These are phyloP conservation scores for Ficedula albicollis DNA, from an alignment of 2,797 vertebrate species.

Conservation along the genomic window DNA sequence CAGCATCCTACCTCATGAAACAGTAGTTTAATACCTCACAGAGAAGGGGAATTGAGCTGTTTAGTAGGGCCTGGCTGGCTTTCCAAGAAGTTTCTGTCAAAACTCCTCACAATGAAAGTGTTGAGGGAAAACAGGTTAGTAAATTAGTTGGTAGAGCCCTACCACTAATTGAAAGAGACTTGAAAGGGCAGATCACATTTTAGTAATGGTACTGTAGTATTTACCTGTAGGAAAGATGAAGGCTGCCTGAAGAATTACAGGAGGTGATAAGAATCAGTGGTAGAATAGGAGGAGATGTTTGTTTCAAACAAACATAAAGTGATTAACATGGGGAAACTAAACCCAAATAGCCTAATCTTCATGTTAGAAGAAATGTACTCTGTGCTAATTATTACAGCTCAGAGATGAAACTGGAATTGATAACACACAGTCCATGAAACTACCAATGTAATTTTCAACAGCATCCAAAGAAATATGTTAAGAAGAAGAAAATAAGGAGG, in stretches of 20 bases:
- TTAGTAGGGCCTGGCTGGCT: background rate
- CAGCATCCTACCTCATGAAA: background rate
- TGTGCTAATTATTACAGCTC: background rate
- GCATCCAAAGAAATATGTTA: background rate
- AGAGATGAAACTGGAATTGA: background rate
- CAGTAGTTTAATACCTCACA: background rate
- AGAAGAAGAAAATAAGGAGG: background rate
- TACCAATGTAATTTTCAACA: background rate
- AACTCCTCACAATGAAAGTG: background rate
- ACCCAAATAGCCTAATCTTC: background rate
- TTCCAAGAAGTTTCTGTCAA: background rate
- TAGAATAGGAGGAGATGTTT: background rate
- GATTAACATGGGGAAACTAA: fast-evolving
- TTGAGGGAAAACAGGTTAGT: background rate
- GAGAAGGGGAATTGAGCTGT: background rate
- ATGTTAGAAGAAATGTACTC: background rate
- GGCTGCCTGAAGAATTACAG: background rate
- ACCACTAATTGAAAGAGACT: background rate
- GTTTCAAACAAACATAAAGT: background rate
- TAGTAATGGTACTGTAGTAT: background rate
- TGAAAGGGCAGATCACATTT: background rate
- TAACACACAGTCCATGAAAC: background rate
- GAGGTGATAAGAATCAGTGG: fast-evolving
- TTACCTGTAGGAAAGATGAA: background rate
- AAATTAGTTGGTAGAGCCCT: background rate